Base-by-base conservation (phyloP, 2,113 vertebrate species). In the Rhodinocichla rosea region DNA sequence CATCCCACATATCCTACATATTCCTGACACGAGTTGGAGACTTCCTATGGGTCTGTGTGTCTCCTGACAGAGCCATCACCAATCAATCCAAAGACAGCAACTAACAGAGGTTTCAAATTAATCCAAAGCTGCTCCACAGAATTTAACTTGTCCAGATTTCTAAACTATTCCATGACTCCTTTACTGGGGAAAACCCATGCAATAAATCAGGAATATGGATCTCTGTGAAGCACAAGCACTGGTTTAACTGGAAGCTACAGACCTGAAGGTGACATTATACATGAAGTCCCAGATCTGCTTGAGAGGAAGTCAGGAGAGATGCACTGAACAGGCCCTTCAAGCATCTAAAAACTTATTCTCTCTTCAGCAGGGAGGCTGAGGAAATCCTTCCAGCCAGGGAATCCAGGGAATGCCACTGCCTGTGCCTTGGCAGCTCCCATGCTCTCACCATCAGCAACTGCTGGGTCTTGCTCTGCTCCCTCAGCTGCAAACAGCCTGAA, bases 111-210 rank as follows among this genome's bases (percentile, higher is more conserved):
- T 9, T 85, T 13, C 39, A 28, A 32, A 19, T 59, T 42, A 44
- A 42, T 15, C 37, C 37, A 60, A 33, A 87, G 13, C 35, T 71
- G 35, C 37, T 77, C 55, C 35, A 24, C 0, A 3, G 3, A 56
- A 39, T 53, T n/a, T 27, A 83, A 70, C 2, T 17, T 37, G 32
- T 7, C 27, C 39, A 32, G 30, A 42, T 30, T 57, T 52, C 73
- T 69, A 12, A 59, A 44, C 9, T 32, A 13, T 5, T 7, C 22
- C 37, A 15, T 2, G 7, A 42, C 60, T 13, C 42, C 20, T 70
- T 65, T 37, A 3, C 0, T 18, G 33, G 11, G 14, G 28, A 56
- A 77, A 89, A 80, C 5, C 7, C 6, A 52, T 0, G 9, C n/a
- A 49, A 5, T 37, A 30, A 53, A 78, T 86, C 4, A 4, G 70